Evolutionary conservation across 2,113 vertebrate species (phyloP), one percentile per base, ranked within the genome.

Genomic region (Potamarius usumacintae): DNA sequence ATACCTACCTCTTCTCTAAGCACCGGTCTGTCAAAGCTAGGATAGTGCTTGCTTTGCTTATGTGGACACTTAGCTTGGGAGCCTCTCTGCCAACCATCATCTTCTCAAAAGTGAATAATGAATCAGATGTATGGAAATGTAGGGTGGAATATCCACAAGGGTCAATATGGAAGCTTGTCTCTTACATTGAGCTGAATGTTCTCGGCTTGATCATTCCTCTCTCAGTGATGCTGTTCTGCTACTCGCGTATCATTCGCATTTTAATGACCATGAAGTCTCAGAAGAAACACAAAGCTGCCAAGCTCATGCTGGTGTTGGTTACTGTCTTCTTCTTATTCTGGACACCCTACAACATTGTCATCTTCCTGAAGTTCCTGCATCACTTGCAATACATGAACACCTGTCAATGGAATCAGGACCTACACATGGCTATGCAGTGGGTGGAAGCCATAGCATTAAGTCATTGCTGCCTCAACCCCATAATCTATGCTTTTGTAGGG

Each of bases 141-240:
- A 4, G 15, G 0, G 57, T 27, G 0, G 91, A 89, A 52, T 89
- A 83, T 12, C 86, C 92, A 0, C 69, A 89, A 0, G 89, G 18
- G 0, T 0, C 82, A 0, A 0, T 0, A 27, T 97, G 96, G 97
- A 87, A 74, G 9, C 42, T 80, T 22, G 92, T 96, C 30, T 88
- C 88, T 7, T 89, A 95, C 89, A 91, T 96, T 2, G 65, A 94
- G 3, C 88, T 92, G 2, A 97, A 95, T 14, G 7, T 96, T 18
- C 30, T 99, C 50, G 97, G 97, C 1, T 95, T 98, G 1, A 0
- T 97, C 58, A 42, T 98, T 42, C 97, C 98, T 0, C 83, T 96
- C 30, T 1, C 88, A 67, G 88, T 97, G 83, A 96, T 99, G 85
- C 95, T 15, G 91, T 97, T 42, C 42, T 42, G 42, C 42, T 42